These are phyloP conservation scores for Ooceraea biroi DNA, from an alignment of 1,140 invertebrate species.

Conservation along the genomic window DNA sequence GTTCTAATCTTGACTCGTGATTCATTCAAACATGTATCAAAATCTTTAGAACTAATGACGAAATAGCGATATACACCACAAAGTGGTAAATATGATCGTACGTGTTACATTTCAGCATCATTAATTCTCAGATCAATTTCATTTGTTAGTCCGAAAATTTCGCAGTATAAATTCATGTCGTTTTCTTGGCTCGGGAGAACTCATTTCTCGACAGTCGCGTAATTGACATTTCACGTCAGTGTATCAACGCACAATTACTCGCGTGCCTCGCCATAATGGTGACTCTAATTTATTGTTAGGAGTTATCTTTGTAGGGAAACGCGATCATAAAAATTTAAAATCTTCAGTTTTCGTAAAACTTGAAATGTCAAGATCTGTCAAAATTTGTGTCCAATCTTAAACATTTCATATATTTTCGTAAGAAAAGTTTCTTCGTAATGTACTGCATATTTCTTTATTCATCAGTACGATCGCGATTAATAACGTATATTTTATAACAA, in stretches of 20 bases:
- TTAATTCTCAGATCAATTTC: conserved; percentile 30
- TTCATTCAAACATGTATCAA: background rate
- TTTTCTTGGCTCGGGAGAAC: conserved; percentile 22
- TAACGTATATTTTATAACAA: background rate
- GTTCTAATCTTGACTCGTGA: conserved; percentile 4
- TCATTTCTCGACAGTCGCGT: conserved; percentile 38
- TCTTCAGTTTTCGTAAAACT: background rate
- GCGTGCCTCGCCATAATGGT: background rate
- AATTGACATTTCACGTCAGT: conserved; percentile 41
- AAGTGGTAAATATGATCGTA: conserved; percentile 14
- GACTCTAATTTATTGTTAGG: conserved; percentile 17
- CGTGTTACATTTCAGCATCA: conserved; percentile 27
- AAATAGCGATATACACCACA: background rate
- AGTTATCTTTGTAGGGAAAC: background rate
- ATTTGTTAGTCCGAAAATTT: conserved; percentile 37
- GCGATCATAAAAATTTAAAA: background rate
- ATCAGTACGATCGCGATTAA: background rate
- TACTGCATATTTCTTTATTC: background rate
- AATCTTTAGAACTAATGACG: background rate
- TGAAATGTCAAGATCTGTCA: background rate
- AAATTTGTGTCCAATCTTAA: background rate
- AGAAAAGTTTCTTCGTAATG: background rate
- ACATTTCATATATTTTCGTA: background rate
- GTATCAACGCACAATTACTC: conserved; percentile 29
- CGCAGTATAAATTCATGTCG: conserved; percentile 22